Conservation (phyloP, 2,113 vertebrate genomes). For the Tursiops truncatus region DNA sequence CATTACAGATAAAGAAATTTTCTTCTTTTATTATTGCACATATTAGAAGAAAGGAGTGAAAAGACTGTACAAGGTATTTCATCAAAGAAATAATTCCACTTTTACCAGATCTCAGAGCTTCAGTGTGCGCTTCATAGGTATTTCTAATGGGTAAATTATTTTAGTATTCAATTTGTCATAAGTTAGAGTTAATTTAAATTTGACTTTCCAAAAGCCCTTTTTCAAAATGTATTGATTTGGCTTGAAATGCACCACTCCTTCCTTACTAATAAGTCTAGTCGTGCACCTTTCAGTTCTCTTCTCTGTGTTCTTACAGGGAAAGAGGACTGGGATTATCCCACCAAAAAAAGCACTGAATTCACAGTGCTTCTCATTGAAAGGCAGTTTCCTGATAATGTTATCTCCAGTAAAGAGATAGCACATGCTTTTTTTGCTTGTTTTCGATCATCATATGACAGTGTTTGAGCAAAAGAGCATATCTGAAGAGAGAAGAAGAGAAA, state of each 20-base stretch:
- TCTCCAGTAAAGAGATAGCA: background rate
- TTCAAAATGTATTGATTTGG: background rate
- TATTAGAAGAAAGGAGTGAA: background rate
- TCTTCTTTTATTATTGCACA: background rate
- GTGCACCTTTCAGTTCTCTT: background rate
- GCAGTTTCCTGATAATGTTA: background rate
- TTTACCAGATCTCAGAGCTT: background rate
- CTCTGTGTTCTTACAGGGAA: background rate
- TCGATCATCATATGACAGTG: background rate
- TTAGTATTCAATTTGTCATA: background rate
- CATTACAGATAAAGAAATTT: background rate
- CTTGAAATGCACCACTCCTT: conserved; percentile 7
- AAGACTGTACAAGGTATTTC: background rate
- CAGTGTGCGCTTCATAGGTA: background rate
- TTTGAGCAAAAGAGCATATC: background rate
- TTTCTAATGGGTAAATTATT: conserved; percentile 36
- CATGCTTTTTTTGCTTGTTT: background rate
- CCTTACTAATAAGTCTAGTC: background rate
- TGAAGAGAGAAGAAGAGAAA: background rate
- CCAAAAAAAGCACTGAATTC: background rate
- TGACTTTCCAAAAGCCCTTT: conserved; percentile 24
- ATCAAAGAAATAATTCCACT: conserved; percentile 17
- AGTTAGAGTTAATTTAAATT: conserved; percentile 20
- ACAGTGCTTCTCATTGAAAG: background rate
- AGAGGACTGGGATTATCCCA: background rate